These are phyloP conservation scores for Aldabrachelys gigantea DNA, from an alignment of 2,113 vertebrate species.

Conservation along the genomic window DNA sequence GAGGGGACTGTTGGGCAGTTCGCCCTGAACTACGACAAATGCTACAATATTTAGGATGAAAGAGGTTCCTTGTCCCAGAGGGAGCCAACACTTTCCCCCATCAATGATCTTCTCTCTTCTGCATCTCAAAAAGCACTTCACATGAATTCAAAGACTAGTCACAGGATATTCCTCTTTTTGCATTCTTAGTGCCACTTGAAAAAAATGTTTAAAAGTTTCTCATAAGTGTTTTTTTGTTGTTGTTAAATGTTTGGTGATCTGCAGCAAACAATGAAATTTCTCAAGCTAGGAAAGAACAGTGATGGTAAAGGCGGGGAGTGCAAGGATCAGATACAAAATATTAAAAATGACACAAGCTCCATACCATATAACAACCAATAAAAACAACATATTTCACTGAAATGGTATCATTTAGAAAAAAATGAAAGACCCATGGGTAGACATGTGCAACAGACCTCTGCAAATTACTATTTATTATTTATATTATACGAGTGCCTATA, in stretches of 20 bases:
- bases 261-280: not conserved
- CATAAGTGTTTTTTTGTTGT: not conserved
- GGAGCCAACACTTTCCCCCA: not conserved
- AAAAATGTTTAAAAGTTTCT: not conserved
- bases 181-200: not conserved
- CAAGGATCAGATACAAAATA: not conserved
- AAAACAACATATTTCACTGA: not conserved
- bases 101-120: not conserved
- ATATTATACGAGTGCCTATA: not conserved
- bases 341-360: not conserved
- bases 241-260: not conserved
- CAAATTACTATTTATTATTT: not conserved
- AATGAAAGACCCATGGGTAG: not conserved
- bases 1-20: not conserved
- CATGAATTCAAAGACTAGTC: not conserved
- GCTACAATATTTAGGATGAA: not conserved
- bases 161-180: not conserved
- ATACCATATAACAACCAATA: fast-evolving
- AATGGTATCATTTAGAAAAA: not conserved
- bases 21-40: not conserved
- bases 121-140: not conserved
- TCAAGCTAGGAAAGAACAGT: not conserved
- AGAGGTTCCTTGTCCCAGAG: not conserved
- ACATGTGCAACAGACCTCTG: not conserved
- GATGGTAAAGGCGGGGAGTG: not conserved